Percentiles rank a stretch among this genome's conserved stretches.
phyloP scores from a whole-genome alignment of 2,797 vertebrate genomes.

The Taeniopygia guttata region DNA sequence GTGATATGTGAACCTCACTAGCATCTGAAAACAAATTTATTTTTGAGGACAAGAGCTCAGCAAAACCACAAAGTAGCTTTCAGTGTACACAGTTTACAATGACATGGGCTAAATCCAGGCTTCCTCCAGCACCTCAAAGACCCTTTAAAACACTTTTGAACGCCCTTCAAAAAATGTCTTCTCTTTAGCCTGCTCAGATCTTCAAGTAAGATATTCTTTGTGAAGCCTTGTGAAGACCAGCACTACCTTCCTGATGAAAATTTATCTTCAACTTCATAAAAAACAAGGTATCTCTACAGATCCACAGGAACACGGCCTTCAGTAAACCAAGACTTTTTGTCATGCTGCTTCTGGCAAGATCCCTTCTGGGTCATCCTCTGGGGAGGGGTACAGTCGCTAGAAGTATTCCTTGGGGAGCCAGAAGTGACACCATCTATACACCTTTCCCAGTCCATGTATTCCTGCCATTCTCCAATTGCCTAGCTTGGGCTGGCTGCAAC shows the following conservation, averaged over 20 bases:
- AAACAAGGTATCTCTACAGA: neutral
- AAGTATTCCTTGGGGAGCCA: neutral
- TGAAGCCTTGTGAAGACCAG: neutral
- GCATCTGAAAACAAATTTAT: neutral
- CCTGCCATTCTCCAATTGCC: neutral
- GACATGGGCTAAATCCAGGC: neutral
- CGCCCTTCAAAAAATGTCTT: neutral
- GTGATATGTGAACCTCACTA: neutral
- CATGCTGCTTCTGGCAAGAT: neutral
- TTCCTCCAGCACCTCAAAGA: neutral
- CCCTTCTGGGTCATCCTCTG: neutral
- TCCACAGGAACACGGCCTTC: neutral
- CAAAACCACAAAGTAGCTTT: neutral
- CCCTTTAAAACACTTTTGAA: neutral
- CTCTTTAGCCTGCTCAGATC: neutral
- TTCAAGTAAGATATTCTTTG: neutral
- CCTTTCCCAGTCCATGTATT: neutral
- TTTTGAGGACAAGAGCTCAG: neutral
- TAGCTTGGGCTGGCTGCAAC: neutral
- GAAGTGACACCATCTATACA: neutral
- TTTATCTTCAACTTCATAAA: neutral
- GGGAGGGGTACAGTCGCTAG: rapidly evolving
- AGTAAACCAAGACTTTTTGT: neutral
- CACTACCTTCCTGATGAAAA: neutral
- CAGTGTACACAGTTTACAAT: neutral